Conservation (phyloP, 92 coral and sea anemone genomes). For the Epizoanthus rinbou region DNA sequence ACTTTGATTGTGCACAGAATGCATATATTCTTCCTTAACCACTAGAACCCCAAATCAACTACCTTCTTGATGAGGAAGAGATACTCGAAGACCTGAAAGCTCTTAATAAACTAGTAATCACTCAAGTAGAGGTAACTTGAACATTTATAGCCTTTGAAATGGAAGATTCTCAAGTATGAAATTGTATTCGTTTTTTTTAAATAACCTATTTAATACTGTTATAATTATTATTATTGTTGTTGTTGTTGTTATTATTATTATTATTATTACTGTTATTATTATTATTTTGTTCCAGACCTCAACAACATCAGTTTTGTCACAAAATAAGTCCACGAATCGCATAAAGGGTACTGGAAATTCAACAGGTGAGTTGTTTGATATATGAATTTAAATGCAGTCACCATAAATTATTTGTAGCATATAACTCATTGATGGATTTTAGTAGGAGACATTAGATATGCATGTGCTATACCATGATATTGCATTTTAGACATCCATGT, state of each 20-base stretch:
- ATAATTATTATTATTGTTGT: no score
- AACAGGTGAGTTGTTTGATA: constrained; percentile 8
- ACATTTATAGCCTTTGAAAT: background rate
- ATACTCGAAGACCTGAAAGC: constrained; percentile 90
- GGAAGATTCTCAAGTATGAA: background rate
- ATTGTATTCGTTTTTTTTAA: no score
- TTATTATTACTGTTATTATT: no score
- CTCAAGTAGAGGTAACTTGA: constrained; percentile 69
- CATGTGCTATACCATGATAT: no score
- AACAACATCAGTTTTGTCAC: constrained; percentile 19
- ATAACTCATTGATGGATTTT: no score
- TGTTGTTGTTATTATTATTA: no score
- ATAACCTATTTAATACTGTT: no score
- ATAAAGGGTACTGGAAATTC: constrained; percentile 39
- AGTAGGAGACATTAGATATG: no score
- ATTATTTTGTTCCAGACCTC: constrained; percentile 5
- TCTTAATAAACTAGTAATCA: constrained; percentile 77
- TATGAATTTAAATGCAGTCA: no score
- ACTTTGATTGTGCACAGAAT: background rate
- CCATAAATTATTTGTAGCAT: no score
- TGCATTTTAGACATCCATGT: no score
- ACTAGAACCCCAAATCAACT: constrained; percentile 88
- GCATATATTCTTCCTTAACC: constrained; percentile 61
- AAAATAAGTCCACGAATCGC: constrained; percentile 30
- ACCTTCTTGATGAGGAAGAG: constrained; percentile 89